These are phyloP conservation scores for Eristalis tenax DNA, from an alignment of 2,888 invertebrate genomes.

Conservation along the genomic window DNA sequence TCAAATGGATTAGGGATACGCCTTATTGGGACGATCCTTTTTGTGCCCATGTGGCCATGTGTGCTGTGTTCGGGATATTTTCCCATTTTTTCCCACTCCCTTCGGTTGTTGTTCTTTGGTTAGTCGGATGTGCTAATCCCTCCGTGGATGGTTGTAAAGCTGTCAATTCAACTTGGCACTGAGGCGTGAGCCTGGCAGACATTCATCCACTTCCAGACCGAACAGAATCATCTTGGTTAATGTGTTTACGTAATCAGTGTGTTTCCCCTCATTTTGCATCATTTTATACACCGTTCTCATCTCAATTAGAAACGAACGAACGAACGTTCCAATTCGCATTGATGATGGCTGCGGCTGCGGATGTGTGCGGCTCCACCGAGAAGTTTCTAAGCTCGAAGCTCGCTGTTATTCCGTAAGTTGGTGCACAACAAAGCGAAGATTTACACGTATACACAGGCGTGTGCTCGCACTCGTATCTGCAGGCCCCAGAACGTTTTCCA, in stretches of 20 bases:
- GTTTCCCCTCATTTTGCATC: slow-evolving; percentile 50
- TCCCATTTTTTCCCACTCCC: background rate
- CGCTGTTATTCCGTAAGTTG: background rate
- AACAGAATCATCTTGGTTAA: slow-evolving; percentile 52
- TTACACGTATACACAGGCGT: background rate
- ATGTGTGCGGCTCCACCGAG: slow-evolving; percentile 5
- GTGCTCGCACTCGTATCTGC: slow-evolving; percentile 17
- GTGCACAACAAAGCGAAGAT: background rate
- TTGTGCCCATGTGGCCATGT: background rate
- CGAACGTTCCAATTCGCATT: slow-evolving; percentile 26
- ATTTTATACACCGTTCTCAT: slow-evolving; percentile 54
- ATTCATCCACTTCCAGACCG: background rate
- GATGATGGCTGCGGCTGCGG: background rate
- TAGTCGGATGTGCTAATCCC: background rate
- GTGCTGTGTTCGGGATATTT: slow-evolving; percentile 26
- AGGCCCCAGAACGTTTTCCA: slow-evolving; percentile 41
- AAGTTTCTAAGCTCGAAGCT: slow-evolving; percentile 1
- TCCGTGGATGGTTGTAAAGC: slow-evolving; percentile 34
- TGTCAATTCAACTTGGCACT: slow-evolving; percentile 9
- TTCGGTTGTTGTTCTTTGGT: background rate
- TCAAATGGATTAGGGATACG: slow-evolving; percentile 33
- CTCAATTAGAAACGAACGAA: slow-evolving; percentile 54
- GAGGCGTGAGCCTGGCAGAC: background rate
- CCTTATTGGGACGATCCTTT: slow-evolving; percentile 21
- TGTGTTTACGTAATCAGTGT: slow-evolving; percentile 51